Conservation (phyloP, 2,888 invertebrate genomes). For the Urechis unicinctus region DNA sequence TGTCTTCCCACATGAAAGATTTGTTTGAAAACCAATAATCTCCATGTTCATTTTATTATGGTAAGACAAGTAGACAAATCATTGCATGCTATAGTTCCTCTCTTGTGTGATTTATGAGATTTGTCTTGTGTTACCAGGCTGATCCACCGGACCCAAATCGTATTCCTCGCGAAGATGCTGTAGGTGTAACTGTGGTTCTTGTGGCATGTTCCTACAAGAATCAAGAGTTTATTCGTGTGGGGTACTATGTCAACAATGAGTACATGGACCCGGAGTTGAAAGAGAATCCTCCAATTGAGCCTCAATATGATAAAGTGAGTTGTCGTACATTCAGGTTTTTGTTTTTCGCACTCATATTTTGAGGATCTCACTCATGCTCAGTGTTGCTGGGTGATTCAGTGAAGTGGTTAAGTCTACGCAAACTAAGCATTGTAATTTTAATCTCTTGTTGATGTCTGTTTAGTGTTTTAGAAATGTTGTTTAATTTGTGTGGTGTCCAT, state of each 20-base stretch:
- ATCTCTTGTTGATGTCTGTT: no score
- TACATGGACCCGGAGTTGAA: constrained; percentile 88
- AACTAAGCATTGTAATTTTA: no score
- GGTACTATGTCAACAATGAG: constrained; percentile 97
- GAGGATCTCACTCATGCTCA: no score
- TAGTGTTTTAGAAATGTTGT: no score
- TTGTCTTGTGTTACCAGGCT: constrained; percentile 60
- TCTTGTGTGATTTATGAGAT: background rate
- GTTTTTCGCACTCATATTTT: no score
- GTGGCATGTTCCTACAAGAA: constrained; percentile 87
- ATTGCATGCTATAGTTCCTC: background rate
- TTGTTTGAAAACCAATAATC: no score
- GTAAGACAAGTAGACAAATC: background rate
- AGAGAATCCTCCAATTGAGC: constrained; percentile 88
- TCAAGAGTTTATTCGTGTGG: constrained; percentile 90
- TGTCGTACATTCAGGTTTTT: background rate
- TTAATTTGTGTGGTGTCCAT: no score
- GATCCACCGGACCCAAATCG: constrained; percentile 88
- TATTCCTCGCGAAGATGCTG: constrained; percentile 91
- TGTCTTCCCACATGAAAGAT: no score
- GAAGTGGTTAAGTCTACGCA: no score
- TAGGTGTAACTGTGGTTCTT: constrained; percentile 96
- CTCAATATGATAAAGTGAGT: constrained; percentile 83
- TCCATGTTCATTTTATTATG: background rate
- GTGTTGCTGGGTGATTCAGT: no score